These are phyloP conservation scores for Gandaritis pyraliata DNA, from an alignment of 2,888 invertebrate species.

Conservation along the genomic window DNA sequence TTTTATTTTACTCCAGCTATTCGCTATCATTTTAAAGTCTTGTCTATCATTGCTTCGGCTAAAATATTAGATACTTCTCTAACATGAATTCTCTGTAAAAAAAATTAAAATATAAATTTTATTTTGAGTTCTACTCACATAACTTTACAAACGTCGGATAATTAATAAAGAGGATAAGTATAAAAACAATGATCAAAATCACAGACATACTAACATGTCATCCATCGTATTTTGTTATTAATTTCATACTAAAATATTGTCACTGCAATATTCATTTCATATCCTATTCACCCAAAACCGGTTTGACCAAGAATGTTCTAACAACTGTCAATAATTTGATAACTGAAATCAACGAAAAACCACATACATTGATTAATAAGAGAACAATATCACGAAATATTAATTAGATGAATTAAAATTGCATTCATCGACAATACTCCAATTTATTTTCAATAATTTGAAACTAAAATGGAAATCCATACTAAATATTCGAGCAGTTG, in stretches of 20 bases:
- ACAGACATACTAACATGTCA: too few species aligned
- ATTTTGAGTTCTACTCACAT: too few species aligned
- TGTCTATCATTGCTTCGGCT: not conserved
- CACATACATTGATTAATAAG: not conserved
- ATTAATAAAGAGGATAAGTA: too few species aligned
- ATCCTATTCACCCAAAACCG: slow-evolving; percentile 12
- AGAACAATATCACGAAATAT: not conserved
- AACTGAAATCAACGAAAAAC: slow-evolving; percentile 1
- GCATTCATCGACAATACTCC: not conserved
- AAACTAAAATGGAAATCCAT: not conserved
- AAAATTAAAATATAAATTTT: too few species aligned
- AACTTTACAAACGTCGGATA: too few species aligned
- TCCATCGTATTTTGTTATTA: too few species aligned
- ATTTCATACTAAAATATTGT: not conserved
- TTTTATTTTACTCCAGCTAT: not conserved
- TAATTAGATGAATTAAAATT: not conserved
- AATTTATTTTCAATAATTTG: slow-evolving; percentile 5
- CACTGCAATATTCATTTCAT: slow-evolving; percentile 4
- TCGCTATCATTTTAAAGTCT: not conserved
- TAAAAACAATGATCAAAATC: too few species aligned
- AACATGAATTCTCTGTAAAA: too few species aligned
- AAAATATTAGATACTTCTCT: too few species aligned
- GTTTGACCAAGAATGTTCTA: not conserved
- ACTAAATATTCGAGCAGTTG: slow-evolving; percentile 18
- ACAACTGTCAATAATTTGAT: slow-evolving; percentile 10